phyloP scores from a whole-genome alignment of 1,140 invertebrate species.

The Conus ventricosus region DNA sequence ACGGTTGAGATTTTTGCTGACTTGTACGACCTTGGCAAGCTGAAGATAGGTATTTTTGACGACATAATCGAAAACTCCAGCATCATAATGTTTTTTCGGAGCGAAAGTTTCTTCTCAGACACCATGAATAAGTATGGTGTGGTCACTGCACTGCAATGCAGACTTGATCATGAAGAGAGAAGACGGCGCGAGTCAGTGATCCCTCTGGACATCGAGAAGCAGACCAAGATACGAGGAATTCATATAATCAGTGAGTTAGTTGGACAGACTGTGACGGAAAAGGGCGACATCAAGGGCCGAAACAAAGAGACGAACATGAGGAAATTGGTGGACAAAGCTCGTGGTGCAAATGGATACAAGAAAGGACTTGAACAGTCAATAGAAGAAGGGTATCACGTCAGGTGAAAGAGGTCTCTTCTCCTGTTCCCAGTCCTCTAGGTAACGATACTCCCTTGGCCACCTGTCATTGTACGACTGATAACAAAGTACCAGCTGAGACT shows the following conservation, averaged over 20 bases:
- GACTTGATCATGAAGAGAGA: background rate
- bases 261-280: background rate
- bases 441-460: too few relatives aligned
- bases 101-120: background rate
- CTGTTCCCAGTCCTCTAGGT: background rate
- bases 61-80: background rate
- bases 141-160: background rate
- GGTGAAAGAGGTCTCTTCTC: background rate
- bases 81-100: background rate
- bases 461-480: too few relatives aligned
- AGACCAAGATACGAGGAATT: background rate
- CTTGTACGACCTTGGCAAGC: background rate
- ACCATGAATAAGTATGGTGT: background rate
- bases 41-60: background rate
- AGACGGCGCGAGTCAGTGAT: background rate
- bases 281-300: background rate
- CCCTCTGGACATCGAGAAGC: background rate
- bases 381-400: background rate
- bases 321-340: background rate
- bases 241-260: background rate
- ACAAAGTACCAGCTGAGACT: too few relatives aligned
- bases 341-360: background rate
- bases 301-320: background rate
- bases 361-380: background rate
- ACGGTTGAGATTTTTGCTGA: background rate